These are phyloP conservation scores for Anguilla rostrata DNA, from an alignment of 2,113 vertebrate genomes.

Conservation along the genomic window DNA sequence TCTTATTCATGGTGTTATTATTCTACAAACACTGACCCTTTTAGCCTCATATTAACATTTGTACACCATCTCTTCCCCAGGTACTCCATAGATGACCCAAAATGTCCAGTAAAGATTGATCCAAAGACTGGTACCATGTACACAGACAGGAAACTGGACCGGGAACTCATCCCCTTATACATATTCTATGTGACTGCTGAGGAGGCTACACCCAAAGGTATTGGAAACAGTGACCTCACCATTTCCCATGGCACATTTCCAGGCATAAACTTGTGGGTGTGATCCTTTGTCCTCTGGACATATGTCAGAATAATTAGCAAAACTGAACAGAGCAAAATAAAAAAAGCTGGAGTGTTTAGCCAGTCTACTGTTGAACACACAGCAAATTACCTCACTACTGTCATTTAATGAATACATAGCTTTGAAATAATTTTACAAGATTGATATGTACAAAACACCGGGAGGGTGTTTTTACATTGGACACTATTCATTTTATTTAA, in stretches of 20 bases:
- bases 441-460: no score
- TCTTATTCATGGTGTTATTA: no score
- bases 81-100: constrained; percentile 73
- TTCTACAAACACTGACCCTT: no score
- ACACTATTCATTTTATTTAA: no score
- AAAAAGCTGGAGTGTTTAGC: neutral
- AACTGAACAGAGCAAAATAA: neutral
- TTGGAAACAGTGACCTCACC: constrained; percentile 11
- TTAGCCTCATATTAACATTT: no score
- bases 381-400: no score
- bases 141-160: constrained; percentile 76
- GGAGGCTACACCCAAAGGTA: constrained; percentile 73
- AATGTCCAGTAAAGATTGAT: constrained; percentile 69
- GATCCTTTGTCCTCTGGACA: neutral
- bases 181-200: constrained; percentile 82
- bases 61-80: constrained; percentile 54
- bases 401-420: no score
- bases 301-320: neutral
- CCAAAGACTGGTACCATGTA: constrained; percentile 69
- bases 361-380: neutral
- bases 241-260: neutral
- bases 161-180: constrained; percentile 78
- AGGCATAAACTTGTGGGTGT: no score
- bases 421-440: no score
- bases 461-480: no score